phyloP scores from a whole-genome alignment of 1,140 invertebrate genomes.

The Neodiprion fabricii region DNA sequence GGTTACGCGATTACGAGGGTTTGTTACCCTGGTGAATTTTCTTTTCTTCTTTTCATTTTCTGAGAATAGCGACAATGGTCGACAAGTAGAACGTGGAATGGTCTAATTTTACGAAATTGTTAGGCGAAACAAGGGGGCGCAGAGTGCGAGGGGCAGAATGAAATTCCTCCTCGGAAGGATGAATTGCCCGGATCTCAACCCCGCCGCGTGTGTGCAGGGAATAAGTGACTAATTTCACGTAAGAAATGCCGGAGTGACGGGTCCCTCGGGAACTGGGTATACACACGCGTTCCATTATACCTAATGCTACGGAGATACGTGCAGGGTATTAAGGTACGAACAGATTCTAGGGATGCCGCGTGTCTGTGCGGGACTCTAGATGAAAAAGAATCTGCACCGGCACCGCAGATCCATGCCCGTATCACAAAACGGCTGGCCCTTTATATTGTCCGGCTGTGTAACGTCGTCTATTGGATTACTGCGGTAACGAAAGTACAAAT shows the following conservation, averaged over 20 bases:
- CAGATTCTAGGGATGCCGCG: no score
- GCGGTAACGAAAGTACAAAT: constrained; percentile 34
- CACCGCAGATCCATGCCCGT: background rate
- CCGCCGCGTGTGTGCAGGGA: background rate
- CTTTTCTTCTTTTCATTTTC: no score
- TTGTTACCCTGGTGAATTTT: no score
- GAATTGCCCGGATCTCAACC: background rate
- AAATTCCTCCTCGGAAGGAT: background rate
- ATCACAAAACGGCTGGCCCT: background rate
- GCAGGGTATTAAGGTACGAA: no score
- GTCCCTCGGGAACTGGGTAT: no score
- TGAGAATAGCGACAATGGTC: no score
- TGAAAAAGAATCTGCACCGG: background rate
- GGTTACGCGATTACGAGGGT: no score
- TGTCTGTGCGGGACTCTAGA: background rate
- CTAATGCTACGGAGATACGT: no score
- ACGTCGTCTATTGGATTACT: constrained; percentile 28
- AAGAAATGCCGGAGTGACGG: background rate
- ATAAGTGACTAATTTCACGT: background rate
- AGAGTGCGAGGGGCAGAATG: background rate
- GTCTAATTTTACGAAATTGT: background rate
- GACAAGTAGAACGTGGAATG: background rate
- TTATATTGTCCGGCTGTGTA: background rate
- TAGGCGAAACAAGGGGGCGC: background rate
- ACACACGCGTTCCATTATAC: no score